Base-by-base conservation (phyloP, 2,888 invertebrate genomes). In the Seladonia tumulorum region DNA sequence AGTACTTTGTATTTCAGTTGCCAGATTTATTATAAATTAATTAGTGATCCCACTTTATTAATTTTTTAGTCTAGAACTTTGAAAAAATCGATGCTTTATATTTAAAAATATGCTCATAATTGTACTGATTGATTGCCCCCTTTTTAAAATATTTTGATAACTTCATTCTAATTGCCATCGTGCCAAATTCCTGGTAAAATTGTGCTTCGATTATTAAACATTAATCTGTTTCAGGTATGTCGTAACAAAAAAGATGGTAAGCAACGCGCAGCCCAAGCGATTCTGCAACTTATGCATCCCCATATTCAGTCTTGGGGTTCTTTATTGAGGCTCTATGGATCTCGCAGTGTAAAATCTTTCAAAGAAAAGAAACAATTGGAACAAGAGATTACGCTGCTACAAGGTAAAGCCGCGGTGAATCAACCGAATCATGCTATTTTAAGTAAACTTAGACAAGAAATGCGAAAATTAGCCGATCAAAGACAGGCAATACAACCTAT, bases 201-300 rank as follows among this genome's bases (percentile, higher is more conserved):
- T 39, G 5, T 68, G 22, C 39, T 80, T 42, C 18, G 7, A 66
- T 5, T n/a, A n/a, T n/a, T n/a, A n/a, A n/a, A n/a, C 22, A 29
- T 39, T 39, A 25, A 25, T 78, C 71, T 47, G 77, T 81, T 80
- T 42, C 66, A 95, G 94, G 93, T 97, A n/a, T 99, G 99, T 95
- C 98, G 98, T 94, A 99, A 99, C 95, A 99, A 99, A 95, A 97
- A 98, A 92, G 98, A 98, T 88, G 99, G 99, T 10, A 99, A 99
- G 94, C 99, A 99, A 94, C 96, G 98, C 90, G 99, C 99, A 29
- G 98, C 99, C 7, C 99, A 99, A 95, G 97, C 98, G 14, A 98
- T 99, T 90, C 95, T 99, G 72, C 95, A 98, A 97, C 97, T 97
- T 77, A 96, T 99, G 47, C 99, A 99, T 96, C 99, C 99, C 0